Evolutionary conservation across 1,140 invertebrate genomes (phyloP).

Genomic region (Pristionchus pacificus): DNA sequence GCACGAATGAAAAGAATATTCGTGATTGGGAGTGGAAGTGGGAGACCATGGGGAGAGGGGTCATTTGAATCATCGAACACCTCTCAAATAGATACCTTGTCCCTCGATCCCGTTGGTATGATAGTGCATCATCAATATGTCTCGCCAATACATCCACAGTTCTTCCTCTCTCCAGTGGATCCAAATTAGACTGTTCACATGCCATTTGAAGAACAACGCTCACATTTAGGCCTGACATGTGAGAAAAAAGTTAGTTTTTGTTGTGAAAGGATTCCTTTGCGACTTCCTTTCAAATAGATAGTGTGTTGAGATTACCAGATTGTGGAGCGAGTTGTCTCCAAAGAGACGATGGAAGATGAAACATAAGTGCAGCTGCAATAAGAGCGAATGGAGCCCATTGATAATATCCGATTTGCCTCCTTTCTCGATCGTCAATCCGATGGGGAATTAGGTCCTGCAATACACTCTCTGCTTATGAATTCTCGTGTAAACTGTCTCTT

Average conservation of each 20-base stretch:
- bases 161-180: slow-evolving; percentile 46
- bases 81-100: no score
- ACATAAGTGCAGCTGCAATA: slow-evolving; percentile 62
- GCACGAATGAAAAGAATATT: no score
- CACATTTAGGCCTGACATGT: slow-evolving; percentile 49
- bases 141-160: slow-evolving; percentile 52
- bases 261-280: slow-evolving; percentile 4
- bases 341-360: slow-evolving; percentile 63
- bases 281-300: no score
- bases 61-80: slow-evolving; percentile 30
- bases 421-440: slow-evolving; percentile 53
- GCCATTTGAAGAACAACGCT: slow-evolving; percentile 50
- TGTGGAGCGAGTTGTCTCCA: slow-evolving; percentile 62
- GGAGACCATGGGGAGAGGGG: slow-evolving; percentile 49
- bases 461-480: neutral
- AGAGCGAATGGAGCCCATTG: slow-evolving; percentile 61
- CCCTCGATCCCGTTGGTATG: slow-evolving; percentile 51
- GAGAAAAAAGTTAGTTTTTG: neutral
- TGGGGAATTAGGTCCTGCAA: slow-evolving; percentile 55
- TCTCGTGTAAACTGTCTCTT: no score
- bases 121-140: slow-evolving; percentile 55
- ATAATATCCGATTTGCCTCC: slow-evolving; percentile 56
- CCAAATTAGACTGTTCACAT: slow-evolving; percentile 54
- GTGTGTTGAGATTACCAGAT: slow-evolving; percentile 53
- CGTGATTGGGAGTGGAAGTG: no score